Conservation (phyloP, 2,113 vertebrate species). For the Rhinolophus sinicus region DNA sequence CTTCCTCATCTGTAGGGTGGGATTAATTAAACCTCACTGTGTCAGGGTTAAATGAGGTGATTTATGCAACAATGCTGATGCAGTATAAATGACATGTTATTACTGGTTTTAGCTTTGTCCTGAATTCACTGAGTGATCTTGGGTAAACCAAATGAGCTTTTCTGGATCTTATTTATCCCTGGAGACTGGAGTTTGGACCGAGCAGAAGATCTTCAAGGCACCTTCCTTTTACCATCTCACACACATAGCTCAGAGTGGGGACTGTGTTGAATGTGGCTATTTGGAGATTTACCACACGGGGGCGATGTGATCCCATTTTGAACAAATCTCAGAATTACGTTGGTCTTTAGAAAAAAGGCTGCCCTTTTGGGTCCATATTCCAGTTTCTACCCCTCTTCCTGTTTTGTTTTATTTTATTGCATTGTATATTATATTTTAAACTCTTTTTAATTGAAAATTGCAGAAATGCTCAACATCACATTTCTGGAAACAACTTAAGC, state of each 20-base stretch:
- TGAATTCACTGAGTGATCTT: background rate
- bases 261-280: background rate
- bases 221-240: background rate
- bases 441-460: conserved; percentile 22
- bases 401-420: background rate
- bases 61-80: background rate
- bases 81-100: background rate
- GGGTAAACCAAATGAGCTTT: background rate
- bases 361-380: background rate
- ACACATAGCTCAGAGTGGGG: background rate
- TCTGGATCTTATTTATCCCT: background rate
- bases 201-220: background rate
- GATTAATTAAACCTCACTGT: background rate
- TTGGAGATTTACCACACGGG: background rate
- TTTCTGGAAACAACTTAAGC: background rate
- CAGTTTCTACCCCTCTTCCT: background rate
- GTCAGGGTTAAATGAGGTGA: background rate
- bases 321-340: background rate
- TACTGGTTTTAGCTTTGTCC: background rate
- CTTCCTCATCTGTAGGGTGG: background rate
- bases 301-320: background rate
- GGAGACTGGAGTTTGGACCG: background rate
- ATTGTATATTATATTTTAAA: background rate
- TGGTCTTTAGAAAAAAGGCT: background rate
- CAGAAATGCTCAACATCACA: background rate